phyloP scores from a whole-genome alignment of 2,113 vertebrate species.

The Castor canadensis region DNA sequence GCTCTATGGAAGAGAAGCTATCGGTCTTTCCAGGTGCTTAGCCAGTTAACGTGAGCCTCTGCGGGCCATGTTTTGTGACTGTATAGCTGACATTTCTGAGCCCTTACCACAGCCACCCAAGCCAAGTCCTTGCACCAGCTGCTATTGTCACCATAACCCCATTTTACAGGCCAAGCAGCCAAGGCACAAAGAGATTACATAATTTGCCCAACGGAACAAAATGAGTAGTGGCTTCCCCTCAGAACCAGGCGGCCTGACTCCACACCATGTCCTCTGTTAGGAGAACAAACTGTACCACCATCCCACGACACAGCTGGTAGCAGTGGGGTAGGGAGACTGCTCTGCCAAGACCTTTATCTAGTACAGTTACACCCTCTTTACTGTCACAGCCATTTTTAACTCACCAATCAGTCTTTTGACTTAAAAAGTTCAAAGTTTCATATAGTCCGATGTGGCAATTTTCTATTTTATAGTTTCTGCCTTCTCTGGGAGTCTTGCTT shows the following conservation, averaged over 20 bases:
- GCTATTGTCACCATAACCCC: neutral
- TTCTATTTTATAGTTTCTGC: neutral
- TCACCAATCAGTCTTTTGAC: neutral
- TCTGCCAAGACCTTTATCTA: neutral
- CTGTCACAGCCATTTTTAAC: rapidly evolving
- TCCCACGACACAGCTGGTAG: rapidly evolving
- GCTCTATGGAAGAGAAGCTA: neutral
- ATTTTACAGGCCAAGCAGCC: neutral
- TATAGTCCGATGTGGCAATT: neutral
- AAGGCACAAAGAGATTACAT: neutral
- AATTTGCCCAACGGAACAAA: neutral
- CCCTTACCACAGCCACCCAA: too few relatives aligned
- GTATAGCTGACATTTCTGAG: too few relatives aligned
- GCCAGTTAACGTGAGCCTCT: too few relatives aligned
- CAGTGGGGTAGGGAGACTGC: neutral
- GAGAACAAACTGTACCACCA: rapidly evolving
- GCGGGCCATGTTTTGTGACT: too few relatives aligned
- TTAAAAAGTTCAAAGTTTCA: neutral
- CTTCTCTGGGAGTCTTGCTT: neutral
- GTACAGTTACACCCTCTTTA: neutral
- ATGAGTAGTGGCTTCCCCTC: neutral
- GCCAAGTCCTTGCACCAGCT: rapidly evolving
- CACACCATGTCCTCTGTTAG: neutral
- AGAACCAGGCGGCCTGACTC: neutral
- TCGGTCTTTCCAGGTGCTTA: too few relatives aligned